A percentile compares a stretch with the other conserved stretches of the same genome.
Conservation (phyloP, 2,888 invertebrate species). For the Chaitophorus viminalis region DNA sequence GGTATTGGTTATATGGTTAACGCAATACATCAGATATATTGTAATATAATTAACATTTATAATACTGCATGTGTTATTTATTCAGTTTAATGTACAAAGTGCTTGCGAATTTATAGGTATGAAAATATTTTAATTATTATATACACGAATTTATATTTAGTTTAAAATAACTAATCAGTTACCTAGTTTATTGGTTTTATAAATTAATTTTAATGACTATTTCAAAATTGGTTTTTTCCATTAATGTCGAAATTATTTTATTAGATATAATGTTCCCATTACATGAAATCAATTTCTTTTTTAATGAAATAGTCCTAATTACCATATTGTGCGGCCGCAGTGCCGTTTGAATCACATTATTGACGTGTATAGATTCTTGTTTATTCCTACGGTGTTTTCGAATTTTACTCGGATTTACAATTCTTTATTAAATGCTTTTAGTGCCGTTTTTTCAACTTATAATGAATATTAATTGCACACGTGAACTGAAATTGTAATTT, state of each 20-base stretch:
- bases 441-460: not conserved
- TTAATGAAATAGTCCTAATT: not conserved
- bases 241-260: not conserved
- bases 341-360: not conserved
- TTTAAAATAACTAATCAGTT: no score
- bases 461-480: slow-evolving; percentile 20
- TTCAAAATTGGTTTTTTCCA: not conserved
- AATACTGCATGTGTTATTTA: not conserved
- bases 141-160: not conserved
- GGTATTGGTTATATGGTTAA: not conserved
- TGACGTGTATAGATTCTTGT: not conserved
- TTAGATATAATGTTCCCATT: not conserved
- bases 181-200: not conserved
- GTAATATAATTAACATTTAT: not conserved
- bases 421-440: not conserved
- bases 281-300: not conserved
- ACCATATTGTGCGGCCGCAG: not conserved
- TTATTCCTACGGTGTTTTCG: not conserved
- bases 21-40: not conserved
- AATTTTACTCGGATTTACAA: not conserved
- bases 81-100: not conserved
- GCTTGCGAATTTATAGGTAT: not conserved
- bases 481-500: slow-evolving; percentile 23
- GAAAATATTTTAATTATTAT: not conserved
- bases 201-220: not conserved